Evolutionary conservation across 2,888 invertebrate species (phyloP), one percentile per base, ranked within the genome.

Genomic region (Allophyes oxyacanthae): DNA sequence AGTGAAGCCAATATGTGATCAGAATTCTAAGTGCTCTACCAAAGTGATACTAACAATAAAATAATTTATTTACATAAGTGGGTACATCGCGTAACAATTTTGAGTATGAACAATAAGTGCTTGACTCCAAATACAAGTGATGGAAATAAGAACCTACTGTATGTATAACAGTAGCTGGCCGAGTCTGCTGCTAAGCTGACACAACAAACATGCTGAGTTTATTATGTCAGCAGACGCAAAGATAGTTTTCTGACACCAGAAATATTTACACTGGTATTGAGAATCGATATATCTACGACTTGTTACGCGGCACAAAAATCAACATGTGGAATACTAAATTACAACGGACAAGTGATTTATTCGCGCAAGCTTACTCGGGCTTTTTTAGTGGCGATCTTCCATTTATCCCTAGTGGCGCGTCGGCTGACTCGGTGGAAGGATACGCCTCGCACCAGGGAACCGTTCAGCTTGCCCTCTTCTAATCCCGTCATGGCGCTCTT

Each of bases 381-480:
- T 95, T 96, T 96, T 83, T 96, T 96, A 85, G 96, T 96, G 87
- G 96, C 96, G 70, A 87, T 95, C 84, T 95, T 95, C 96, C 96
- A 96, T 83, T 95, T 95, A 82, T 95, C 95, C 69, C 84, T 82
- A 10, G 92, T 81, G 64, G 87, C 84, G 81, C 90, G 95, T 70
- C 94, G 94, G 82, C 94, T 94, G 86, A 94, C 94, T 77, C 96
- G 94, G 75, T 95, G 95, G 84, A 95, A 95, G 66, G 96, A 96
- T 75, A 96, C 90, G 84, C 96, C 96, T 54, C 96, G 95, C 71
- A 94, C 89, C 82, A 96, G 84, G 41, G 95, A 94, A 72, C 95
- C 95, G 84, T 95, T 95, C 90, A 95, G 94, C 90, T 95, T 95
- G 78, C 95, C 95, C 78, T 95, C 95, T 88, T 96, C 96, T 87